Base-by-base conservation (phyloP, 2,888 invertebrate genomes). In the Thymelicus acteon region DNA sequence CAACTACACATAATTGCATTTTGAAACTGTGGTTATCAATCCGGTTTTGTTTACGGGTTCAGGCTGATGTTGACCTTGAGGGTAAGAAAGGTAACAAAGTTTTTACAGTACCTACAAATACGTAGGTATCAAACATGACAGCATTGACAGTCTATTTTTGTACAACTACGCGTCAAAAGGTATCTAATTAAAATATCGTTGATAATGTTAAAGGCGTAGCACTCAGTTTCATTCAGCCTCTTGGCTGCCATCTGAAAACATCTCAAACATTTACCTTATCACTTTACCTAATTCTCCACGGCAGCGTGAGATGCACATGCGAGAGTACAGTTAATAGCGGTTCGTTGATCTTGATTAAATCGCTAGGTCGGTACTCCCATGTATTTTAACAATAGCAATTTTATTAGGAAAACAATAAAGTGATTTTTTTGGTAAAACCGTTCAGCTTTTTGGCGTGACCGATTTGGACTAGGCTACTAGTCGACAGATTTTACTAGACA, bases 11-110 rank as follows among this genome's bases (percentile, higher is more conserved):
- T 83, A 69, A 83, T 85, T 85, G 82, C 85, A 86, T 88, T 88
- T 1, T 81, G 79, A 84, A 82, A 84, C 85, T 88, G 87, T 83
- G 85, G 82, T 87, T 84, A 81, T 77, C 77, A 86, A 85, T 86
- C 89, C 89, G 88, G 89, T 89, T 89, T 84, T 88, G 88, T 88
- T 89, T 89, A 89, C 87, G 86, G 81, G 86, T 84, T 77, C 81
- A 79, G 82, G 81, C 81, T 84, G 85, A 81, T 81, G 78, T 73
- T 82, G 87, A 86, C 91, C 91, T 91, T 91, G 89, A 80, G 80
- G 90, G 88, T 88, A 87, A 88, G 88, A 87, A 82, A 76, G 80
- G 75, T 74, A 75, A 76, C 73, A 73, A 76, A 73, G 48, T 65
- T 64, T 70, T 15, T 57, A 15, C 49, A 65, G 44, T 57, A 44